Percentiles rank a stretch among this genome's conserved stretches.
These are phyloP conservation scores for Eubasilissa regina DNA, from an alignment of 1,140 invertebrate species.

Conservation along the genomic window DNA sequence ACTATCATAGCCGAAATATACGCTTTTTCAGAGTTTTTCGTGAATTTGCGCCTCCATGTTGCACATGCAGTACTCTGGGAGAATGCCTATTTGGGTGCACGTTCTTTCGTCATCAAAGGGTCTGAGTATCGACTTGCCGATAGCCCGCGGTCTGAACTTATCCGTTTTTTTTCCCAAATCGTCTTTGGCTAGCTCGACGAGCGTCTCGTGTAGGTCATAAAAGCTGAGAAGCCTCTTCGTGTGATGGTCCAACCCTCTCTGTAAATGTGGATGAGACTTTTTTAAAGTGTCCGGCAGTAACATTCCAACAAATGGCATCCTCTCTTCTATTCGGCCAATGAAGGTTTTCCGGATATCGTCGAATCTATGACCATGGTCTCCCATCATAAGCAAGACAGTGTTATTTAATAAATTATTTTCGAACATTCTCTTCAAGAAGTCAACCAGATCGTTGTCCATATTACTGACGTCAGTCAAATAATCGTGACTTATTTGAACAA, in stretches of 20 bases:
- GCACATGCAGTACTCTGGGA: conserved; percentile 81
- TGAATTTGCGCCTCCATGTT: conserved; percentile 69
- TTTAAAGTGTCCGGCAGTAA: conserved; percentile 78
- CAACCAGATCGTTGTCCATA: conserved; percentile 67
- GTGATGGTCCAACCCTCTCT: conserved; percentile 48
- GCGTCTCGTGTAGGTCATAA: conserved; percentile 82
- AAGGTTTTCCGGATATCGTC: conserved; percentile 81
- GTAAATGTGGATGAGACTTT: conserved; percentile 71
- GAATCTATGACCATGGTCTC: conserved; percentile 87
- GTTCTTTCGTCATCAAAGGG: conserved; percentile 54
- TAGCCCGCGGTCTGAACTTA: conserved; percentile 41
- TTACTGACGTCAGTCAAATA: conserved; percentile 58
- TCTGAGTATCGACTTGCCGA: conserved; percentile 56
- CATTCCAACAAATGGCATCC: conserved; percentile 82
- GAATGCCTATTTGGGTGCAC: conserved; percentile 77
- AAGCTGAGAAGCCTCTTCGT: conserved; percentile 77
- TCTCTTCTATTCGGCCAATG: conserved; percentile 84
- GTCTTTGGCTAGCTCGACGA: conserved; percentile 71
- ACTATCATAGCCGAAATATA: conserved; percentile 65
- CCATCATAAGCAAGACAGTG: conserved; percentile 85
- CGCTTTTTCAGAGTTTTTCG: conserved; percentile 63
- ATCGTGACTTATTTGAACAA: conserved; percentile 58
- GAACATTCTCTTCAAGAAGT: conserved; percentile 69
- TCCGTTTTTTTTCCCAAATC: conserved; percentile 47
- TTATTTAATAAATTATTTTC: conserved; percentile 80